Evolutionary conservation across 2,888 invertebrate genomes (phyloP).

Genomic region (Silvanus unidentatus): DNA sequence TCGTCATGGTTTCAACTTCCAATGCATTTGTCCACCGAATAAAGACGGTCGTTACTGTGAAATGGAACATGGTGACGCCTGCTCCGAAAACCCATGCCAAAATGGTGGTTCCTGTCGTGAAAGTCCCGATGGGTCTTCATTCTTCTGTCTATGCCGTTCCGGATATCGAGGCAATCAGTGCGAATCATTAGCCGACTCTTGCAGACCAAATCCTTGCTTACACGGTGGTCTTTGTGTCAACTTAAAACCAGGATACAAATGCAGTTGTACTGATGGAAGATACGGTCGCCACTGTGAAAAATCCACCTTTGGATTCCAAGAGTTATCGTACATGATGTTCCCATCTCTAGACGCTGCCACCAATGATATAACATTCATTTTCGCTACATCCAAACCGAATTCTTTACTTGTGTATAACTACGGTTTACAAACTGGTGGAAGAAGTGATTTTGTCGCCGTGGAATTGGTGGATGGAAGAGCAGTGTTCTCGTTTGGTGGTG

Average conservation of each 20-base stretch:
- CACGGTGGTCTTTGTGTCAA: constrained; percentile 84
- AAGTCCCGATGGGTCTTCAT: constrained; percentile 79
- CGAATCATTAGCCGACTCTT: constrained; percentile 82
- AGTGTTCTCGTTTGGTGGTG: constrained; percentile 84
- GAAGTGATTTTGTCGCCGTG: constrained; percentile 88
- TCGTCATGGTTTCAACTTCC: constrained; percentile 76
- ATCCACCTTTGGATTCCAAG: constrained; percentile 82
- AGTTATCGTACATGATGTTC: constrained; percentile 86
- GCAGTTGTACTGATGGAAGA: constrained; percentile 79
- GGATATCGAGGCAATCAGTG: constrained; percentile 89
- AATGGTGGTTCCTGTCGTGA: constrained; percentile 90
- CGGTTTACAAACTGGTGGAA: constrained; percentile 78
- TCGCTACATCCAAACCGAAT: constrained; percentile 83
- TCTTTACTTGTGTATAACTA: constrained; percentile 88
- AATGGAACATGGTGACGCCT: constrained; percentile 75
- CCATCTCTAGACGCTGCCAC: constrained; percentile 79
- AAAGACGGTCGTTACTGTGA: constrained; percentile 82
- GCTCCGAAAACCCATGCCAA: constrained; percentile 78
- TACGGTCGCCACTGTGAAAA: constrained; percentile 90
- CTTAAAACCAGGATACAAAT: constrained; percentile 80
- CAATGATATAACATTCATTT: constrained; percentile 85
- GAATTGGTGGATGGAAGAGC: constrained; percentile 81
- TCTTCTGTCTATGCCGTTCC: constrained; percentile 86
- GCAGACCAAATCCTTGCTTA: constrained; percentile 88
- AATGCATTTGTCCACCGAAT: constrained; percentile 71